Conservation (phyloP, 2,888 invertebrate genomes). For the Drosophila rellima region DNA sequence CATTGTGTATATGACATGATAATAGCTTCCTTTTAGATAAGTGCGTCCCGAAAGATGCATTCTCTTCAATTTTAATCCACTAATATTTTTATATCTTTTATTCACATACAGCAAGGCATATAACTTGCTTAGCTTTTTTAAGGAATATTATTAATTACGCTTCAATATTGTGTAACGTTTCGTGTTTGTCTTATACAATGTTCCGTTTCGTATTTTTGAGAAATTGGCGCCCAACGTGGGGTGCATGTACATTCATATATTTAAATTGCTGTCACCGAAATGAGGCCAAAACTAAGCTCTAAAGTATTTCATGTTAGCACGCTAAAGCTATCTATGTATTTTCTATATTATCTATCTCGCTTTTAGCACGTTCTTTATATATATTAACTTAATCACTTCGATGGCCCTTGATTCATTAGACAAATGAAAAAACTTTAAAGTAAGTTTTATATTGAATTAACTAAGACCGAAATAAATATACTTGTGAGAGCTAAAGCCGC, state of each 20-base stretch:
- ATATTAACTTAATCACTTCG: conserved; percentile 6
- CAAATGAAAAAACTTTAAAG: conserved; percentile 12
- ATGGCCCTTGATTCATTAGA: conserved; percentile 6
- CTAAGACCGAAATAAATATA: not conserved
- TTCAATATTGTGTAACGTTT: not conserved
- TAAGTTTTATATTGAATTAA: not conserved
- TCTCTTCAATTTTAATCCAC: not conserved
- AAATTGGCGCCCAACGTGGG: conserved; percentile 17
- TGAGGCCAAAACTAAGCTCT: conserved; percentile 11
- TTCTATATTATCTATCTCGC: not conserved
- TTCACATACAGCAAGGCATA: too few relatives aligned
- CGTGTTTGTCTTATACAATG: not conserved
- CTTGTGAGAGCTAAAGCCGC: not conserved
- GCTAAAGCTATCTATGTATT: conserved; percentile 10
- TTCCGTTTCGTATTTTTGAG: not conserved
- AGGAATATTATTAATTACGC: not conserved
- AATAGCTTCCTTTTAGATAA: conserved; percentile 8
- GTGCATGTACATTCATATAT: not conserved
- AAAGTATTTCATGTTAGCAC: conserved; percentile 19
- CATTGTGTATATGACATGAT: conserved; percentile 11
- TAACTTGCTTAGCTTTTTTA: too few relatives aligned
- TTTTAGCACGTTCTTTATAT: not conserved
- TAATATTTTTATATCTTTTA: too few relatives aligned
- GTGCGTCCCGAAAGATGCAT: not conserved
- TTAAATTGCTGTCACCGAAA: conserved; percentile 15